phyloP scores from a whole-genome alignment of 2,888 invertebrate genomes.

The Pachymerium ferrugineum region DNA sequence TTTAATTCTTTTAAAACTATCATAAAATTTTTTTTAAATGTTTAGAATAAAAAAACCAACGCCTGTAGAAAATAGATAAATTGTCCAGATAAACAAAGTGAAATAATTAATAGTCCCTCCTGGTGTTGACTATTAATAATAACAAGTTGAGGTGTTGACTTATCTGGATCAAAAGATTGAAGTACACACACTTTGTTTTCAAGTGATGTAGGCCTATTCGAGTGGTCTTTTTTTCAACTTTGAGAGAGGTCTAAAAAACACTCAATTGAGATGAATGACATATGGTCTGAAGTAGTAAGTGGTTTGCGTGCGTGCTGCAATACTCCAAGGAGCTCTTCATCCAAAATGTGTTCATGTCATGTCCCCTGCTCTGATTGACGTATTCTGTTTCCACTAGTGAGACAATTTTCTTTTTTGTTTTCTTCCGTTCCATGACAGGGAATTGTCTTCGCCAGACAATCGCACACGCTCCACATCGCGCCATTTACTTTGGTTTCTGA shows the following conservation, averaged over 20 bases:
- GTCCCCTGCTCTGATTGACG: neutral
- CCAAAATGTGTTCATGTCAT: slow-evolving; percentile 8
- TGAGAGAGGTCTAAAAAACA: neutral
- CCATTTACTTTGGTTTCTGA: slow-evolving; percentile 27
- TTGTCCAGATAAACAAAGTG: too few relatives aligned
- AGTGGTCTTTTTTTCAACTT: neutral
- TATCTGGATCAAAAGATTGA: neutral
- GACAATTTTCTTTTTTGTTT: slow-evolving; percentile 1
- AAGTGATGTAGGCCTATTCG: neutral
- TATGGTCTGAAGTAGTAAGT: neutral
- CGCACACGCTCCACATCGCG: slow-evolving; percentile 18
- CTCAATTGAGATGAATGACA: slow-evolving; percentile 20
- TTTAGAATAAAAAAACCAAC: too few relatives aligned
- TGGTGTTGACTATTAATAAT: too few relatives aligned
- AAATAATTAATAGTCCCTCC: too few relatives aligned
- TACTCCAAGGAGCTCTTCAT: neutral
- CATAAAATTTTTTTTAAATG: neutral
- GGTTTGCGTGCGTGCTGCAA: neutral
- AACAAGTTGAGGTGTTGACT: too few relatives aligned
- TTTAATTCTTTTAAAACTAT: too few relatives aligned
- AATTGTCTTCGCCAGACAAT: slow-evolving; percentile 7
- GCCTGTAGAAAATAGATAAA: too few relatives aligned
- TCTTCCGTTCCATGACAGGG: neutral
- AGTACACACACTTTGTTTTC: neutral
- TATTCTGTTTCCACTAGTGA: neutral